Evolutionary conservation across 1,140 invertebrate genomes (phyloP), one percentile per base, ranked within the genome.

Genomic region (Cotesia typhae): DNA sequence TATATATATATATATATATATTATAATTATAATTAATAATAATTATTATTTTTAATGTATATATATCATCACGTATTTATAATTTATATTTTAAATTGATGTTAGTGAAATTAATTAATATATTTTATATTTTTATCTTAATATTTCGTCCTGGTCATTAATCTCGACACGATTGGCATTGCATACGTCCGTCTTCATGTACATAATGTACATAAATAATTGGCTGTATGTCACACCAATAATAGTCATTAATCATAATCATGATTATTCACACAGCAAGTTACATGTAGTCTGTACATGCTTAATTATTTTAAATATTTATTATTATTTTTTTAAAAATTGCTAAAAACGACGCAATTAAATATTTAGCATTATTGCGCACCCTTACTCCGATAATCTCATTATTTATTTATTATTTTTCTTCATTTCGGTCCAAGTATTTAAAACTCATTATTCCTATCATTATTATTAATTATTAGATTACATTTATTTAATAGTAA

Each of bases 21-120:
- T 28, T 28, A 79, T 71, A 77, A 70, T 80, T 80, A 71, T 81
- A 78, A 80, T 81, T 80, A 80, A 78, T 78, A 71, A 75, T 81
- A 71, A 78, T 61, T 0, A 20, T 20, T 37, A 12, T 70, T 20
- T 6, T 68, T 38, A 55, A 68, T 61, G 64, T 67, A 60, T 71
- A 66, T 72, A 65, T 72, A 69, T 70, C 28, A 51, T 67, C 37
- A 65, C 76, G 73, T 76, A 73, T 75, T 74, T 79, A 28, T 60
- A 6, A 17, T 55, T 6, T 47, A 6, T 57, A 20, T 79, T 74
- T 77, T 80, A 76, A 80, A 73, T 60, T 80, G 76, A 79, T 80
- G 73, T 80, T 77, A 77, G 73, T 81, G 78, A 81, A 77, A 76
- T 70, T 67, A 72, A 71, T 77, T 74, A 28, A 28, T 28, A 28